Conservation (phyloP, 2,888 invertebrate genomes). For the Zygogramma bicolorata region DNA sequence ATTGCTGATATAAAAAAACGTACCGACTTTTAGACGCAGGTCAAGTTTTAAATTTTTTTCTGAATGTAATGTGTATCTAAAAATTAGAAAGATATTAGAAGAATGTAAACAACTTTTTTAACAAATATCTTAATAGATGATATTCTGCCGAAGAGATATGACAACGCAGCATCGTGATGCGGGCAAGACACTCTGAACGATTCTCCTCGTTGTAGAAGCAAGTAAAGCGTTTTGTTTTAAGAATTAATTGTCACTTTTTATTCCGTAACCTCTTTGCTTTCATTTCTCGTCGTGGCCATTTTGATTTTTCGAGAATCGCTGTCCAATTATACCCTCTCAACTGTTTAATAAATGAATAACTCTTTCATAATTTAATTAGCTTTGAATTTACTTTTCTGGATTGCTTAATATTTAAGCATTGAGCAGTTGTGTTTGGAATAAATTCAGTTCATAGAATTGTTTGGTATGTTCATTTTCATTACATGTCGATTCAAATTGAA, state of each 20-base stretch:
- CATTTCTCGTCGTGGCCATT: conserved; percentile 62
- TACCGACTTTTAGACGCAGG: too few species aligned
- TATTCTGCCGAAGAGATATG: neutral
- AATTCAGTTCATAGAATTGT: too few species aligned
- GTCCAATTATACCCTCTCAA: conserved; percentile 63
- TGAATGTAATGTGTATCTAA: too few species aligned
- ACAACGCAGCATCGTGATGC: conserved; percentile 9
- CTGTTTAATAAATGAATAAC: conserved; percentile 64
- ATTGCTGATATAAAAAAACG: too few species aligned
- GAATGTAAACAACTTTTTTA: too few species aligned
- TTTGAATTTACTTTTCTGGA: conserved; percentile 56
- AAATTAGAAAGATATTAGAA: too few species aligned
- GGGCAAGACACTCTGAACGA: conserved; percentile 51
- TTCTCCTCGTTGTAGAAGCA: conserved; percentile 47
- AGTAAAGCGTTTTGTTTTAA: conserved; percentile 63
- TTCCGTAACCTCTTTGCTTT: conserved; percentile 58
- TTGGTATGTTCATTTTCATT: too few species aligned
- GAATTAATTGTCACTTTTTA: conserved; percentile 65
- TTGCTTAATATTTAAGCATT: conserved; percentile 56
- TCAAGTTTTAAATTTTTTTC: too few species aligned
- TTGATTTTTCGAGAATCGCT: conserved; percentile 64
- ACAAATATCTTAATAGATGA: too few species aligned
- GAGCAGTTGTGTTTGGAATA: too few species aligned
- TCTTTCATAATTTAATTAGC: conserved; percentile 61
- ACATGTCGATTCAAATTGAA: too few species aligned